These are phyloP conservation scores for Dryas iulia DNA, from an alignment of 1,140 invertebrate species.

Conservation along the genomic window DNA sequence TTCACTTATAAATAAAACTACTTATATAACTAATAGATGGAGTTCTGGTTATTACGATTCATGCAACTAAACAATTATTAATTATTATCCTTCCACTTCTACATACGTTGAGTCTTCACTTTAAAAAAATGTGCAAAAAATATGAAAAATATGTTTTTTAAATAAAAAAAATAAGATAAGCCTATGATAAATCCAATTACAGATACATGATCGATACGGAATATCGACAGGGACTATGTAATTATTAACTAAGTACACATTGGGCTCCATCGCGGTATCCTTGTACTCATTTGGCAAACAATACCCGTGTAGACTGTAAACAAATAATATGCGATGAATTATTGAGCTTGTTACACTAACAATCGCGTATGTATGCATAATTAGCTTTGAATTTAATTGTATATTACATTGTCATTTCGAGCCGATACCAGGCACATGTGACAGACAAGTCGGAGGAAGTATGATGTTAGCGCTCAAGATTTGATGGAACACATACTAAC, in stretches of 20 bases:
- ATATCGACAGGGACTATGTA: conserved; percentile 61
- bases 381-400: conserved; percentile 47
- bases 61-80: no score
- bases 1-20: no score
- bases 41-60: no score
- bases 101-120: no score
- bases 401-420: conserved; percentile 30
- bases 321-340: conserved; percentile 72
- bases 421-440: conserved; percentile 30
- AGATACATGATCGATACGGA: conserved; percentile 49
- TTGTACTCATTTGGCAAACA: conserved; percentile 73
- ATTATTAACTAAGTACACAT: conserved; percentile 72
- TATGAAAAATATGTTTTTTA: no score
- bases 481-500: background rate
- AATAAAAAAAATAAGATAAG: background rate
- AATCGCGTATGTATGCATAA: conserved; percentile 46
- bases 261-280: conserved; percentile 64
- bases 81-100: no score
- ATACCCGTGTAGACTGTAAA: conserved; percentile 62
- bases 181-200: background rate
- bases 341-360: conserved; percentile 60
- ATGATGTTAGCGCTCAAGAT: conserved; percentile 9
- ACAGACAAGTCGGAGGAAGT: conserved; percentile 12
- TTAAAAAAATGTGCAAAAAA: no score
- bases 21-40: no score